These are phyloP conservation scores for Hylaeus anthracinus DNA, from an alignment of 1,140 invertebrate species.

Conservation along the genomic window DNA sequence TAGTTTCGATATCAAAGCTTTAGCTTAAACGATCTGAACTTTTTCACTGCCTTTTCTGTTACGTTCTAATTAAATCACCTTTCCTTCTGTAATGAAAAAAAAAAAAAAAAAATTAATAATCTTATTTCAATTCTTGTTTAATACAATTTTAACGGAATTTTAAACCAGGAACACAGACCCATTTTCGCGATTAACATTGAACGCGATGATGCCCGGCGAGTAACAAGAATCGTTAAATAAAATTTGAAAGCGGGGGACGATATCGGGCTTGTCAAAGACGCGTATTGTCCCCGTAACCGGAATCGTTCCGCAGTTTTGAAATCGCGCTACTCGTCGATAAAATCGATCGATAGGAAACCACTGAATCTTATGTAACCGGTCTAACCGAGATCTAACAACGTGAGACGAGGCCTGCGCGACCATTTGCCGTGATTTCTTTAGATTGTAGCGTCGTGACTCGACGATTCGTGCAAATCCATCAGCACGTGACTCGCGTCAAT, in stretches of 20 bases:
- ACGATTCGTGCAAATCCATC: conserved; percentile 28
- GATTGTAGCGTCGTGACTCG: conserved; percentile 54
- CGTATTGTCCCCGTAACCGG: conserved; percentile 11
- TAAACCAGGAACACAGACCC: too few relatives aligned
- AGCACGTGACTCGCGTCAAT: conserved; percentile 55
- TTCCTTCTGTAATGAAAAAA: too few relatives aligned
- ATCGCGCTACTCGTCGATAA: conserved; percentile 36
- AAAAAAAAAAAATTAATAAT: too few relatives aligned
- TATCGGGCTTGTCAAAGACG: conserved; percentile 5
- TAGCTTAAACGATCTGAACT: too few relatives aligned
- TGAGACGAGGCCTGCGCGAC: not conserved
- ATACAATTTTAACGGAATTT: too few relatives aligned
- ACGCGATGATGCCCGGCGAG: not conserved
- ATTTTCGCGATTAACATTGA: not conserved
- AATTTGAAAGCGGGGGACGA: not conserved
- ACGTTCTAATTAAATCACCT: too few relatives aligned
- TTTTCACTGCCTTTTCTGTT: too few relatives aligned
- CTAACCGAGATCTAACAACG: conserved; percentile 5
- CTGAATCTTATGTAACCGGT: conserved; percentile 29
- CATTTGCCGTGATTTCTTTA: conserved; percentile 37
- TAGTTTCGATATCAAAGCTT: too few relatives aligned
- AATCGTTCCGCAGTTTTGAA: conserved; percentile 6
- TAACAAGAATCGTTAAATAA: not conserved
- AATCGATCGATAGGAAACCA: conserved; percentile 49
- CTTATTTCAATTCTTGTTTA: too few relatives aligned